Evolutionary conservation across 2,797 vertebrate species (phyloP).

Genomic region (Gymnopithys bicolor): DNA sequence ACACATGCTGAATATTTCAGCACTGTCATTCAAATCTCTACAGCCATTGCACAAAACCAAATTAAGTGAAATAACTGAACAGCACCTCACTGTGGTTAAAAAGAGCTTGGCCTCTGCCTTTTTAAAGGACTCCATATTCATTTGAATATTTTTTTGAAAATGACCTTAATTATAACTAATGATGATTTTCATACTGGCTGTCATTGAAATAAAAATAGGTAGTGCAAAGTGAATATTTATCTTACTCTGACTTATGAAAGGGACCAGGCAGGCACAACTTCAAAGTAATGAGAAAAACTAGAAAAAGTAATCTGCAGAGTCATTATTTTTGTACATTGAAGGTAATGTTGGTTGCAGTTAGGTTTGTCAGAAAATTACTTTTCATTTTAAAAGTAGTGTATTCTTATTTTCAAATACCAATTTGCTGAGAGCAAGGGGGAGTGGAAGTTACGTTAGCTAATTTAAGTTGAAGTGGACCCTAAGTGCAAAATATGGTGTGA

Average conservation of each 20-base stretch:
- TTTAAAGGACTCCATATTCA: neutral
- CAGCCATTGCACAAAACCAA: neutral
- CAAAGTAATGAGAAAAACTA: neutral
- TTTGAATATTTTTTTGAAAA: neutral
- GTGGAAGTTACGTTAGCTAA: neutral
- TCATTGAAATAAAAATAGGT: neutral
- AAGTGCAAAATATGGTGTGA: neutral
- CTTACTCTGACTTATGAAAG: neutral
- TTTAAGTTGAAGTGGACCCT: neutral
- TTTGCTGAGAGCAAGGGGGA: neutral
- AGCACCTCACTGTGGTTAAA: slow-evolving; percentile 1
- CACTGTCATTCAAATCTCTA: neutral
- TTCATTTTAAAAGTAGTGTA: neutral
- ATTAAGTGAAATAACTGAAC: slow-evolving; percentile 7
- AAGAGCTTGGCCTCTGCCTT: neutral
- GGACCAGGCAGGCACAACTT: neutral
- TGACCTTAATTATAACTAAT: neutral
- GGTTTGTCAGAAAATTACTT: neutral
- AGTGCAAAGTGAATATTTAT: neutral
- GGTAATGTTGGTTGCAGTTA: neutral
- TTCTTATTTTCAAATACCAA: neutral
- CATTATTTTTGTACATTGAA: neutral
- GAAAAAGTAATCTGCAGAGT: neutral
- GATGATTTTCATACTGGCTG: neutral
- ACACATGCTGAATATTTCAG: neutral